phyloP scores from a whole-genome alignment of 2,113 vertebrate species.

The Choloepus hoffmanni region DNA sequence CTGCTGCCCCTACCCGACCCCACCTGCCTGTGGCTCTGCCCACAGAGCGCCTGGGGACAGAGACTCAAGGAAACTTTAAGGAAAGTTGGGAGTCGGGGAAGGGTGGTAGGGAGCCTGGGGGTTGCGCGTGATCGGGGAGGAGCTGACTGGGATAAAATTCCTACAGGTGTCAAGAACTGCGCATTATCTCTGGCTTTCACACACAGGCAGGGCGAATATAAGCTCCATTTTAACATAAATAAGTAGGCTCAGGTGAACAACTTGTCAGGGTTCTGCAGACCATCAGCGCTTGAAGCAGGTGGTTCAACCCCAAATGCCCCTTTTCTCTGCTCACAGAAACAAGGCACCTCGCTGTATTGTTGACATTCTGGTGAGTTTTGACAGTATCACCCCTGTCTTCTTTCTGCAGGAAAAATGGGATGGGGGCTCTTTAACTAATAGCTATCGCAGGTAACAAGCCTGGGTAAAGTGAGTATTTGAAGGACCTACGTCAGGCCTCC shows the following conservation, averaged over 20 bases:
- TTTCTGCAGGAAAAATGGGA: too few species aligned
- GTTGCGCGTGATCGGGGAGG: background rate
- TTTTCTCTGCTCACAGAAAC: too few species aligned
- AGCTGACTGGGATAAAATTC: background rate
- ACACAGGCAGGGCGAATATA: background rate
- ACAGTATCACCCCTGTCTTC: too few species aligned
- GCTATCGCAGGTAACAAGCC: too few species aligned
- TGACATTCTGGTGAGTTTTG: too few species aligned
- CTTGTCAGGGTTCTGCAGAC: background rate
- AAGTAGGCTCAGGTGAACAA: background rate
- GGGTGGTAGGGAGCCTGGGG: background rate
- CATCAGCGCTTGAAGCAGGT: background rate
- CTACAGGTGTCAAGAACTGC: background rate
- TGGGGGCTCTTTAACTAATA: too few species aligned
- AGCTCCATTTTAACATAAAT: background rate
- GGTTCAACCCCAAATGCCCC: too few species aligned
- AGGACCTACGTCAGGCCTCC: background rate
- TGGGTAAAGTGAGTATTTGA: background rate
- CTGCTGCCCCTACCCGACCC: background rate
- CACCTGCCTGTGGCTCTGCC: background rate
- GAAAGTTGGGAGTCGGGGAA: background rate
- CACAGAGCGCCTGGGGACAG: background rate
- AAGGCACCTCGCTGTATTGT: too few species aligned
- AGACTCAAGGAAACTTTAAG: conserved; percentile 12
- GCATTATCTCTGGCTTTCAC: background rate